Base-by-base conservation (phyloP, 2,113 vertebrate genomes). In the Uria aalge region DNA sequence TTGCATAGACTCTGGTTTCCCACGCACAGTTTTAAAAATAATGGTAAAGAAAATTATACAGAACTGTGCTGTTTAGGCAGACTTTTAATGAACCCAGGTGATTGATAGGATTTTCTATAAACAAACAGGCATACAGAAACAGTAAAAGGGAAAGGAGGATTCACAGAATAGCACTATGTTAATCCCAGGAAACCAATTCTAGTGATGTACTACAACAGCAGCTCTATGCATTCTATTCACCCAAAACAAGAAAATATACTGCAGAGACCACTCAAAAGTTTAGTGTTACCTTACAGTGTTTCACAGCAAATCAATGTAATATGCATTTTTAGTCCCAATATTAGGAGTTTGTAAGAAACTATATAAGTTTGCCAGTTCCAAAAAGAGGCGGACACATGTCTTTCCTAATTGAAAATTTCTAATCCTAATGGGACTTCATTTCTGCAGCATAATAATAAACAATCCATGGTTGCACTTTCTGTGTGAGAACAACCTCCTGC, bases 181-280 rank as follows among this genome's bases (percentile, higher is more conserved):
- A 98, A 98, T 98, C 98, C 97, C 98, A 96, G 77, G 98, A 96
- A 98, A 97, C 96, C 97, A 98, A 98, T 98, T 98, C 96, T 67
- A 91, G 89, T 98, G 97, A 98, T 98, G 91, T 98, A 98, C 68
- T 97, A 95, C 92, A 94, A 94, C 93, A 96, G 91, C 88, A 20
- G 0, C 76, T 93, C 43, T 89, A 94, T 95, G 87, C 9, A 4
- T 95, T 93, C 94, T 55, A 81, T 97, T 97, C 96, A 97, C 94
- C 91, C 88, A 56, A 96, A 97, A 75, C 80, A 96, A 96, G 96
- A 97, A 97, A 97, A 98, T 97, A 96, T 81, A 96, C 97, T 96
- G 80, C 90, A 91, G 97, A 98, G 96, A 96, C 96, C 67, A 84
- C 93, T 97, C 96, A 93, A 41, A 97, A 97, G 64, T 97, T 97